Base-by-base conservation (phyloP, 2,113 vertebrate species). In the Corythoichthys intestinalis region DNA sequence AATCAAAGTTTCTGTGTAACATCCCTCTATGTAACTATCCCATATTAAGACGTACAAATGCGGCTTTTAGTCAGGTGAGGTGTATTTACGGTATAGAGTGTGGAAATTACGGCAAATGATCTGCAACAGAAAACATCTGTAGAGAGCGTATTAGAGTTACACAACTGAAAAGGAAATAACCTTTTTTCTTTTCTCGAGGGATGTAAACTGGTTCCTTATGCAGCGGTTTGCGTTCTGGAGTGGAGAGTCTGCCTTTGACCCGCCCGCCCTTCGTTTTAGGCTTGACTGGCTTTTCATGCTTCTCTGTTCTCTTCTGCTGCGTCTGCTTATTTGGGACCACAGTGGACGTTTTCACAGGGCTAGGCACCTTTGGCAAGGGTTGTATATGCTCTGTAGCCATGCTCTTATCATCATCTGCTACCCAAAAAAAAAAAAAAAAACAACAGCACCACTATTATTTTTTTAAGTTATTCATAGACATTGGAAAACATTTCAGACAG, bases 121-220 rank as follows among this genome's bases (percentile, higher is more conserved):
- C 35, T 37, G 34, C 56, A 58, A 58, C 39, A 44, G 39, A 28
- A 20, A 39, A 62, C 8, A 10, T 37, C 10, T 4, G 12, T 17
- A 6, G 12, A 35, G 62, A 12, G 20, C 28, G 20, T 39, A 20
- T 37, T 14, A 14, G 6, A 6, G 28, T 34, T n/a, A 52, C 4
- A 35, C 4, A 56, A 41, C 39, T 70, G 2, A 50, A 48, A 62
- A 69, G 10, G 46, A 60, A 56, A 15, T 86, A 94, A 99, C 97
- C 97, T 98, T 98, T 99, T 94, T 97, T 99, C 94, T 96, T 98
- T 93, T 98, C 97, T 90, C 94, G 95, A 87, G 95, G 95, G 86
- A 94, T 89, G 84, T 90, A 94, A 87, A 93, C 91, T 66, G 94
- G 92, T 76, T 99, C 96, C 91, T 96, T 98, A 91, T 94, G 95